Percentiles rank a stretch among this genome's conserved stretches.
Conservation (phyloP, 2,797 vertebrate genomes). For the Hyperoplus immaculatus region DNA sequence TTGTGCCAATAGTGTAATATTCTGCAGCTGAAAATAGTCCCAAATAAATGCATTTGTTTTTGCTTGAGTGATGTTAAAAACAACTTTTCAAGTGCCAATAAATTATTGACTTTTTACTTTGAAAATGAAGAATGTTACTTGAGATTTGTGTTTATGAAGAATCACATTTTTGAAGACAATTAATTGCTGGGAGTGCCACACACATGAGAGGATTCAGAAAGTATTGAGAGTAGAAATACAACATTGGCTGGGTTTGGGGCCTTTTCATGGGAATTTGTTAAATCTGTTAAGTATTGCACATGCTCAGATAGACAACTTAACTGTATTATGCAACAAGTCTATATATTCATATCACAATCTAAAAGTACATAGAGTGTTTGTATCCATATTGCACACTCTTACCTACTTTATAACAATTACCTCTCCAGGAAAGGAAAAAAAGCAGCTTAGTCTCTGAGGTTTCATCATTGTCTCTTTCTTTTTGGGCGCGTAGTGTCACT, state of each 20-base stretch:
- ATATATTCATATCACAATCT: background rate
- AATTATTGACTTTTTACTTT: background rate
- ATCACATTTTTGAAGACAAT: background rate
- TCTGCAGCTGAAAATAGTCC: background rate
- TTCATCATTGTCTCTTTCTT: background rate
- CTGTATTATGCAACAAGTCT: background rate
- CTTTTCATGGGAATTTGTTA: background rate
- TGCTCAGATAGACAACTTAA: background rate
- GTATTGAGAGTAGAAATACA: background rate
- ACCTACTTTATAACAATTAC: background rate
- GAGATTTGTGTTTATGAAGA: background rate
- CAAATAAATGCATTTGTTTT: background rate
- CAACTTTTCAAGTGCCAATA: background rate
- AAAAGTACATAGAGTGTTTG: background rate
- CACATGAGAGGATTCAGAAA: background rate
- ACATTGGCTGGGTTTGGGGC: background rate
- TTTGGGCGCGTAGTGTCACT: slow-evolving; percentile 82
- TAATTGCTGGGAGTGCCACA: background rate
- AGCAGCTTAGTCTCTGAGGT: background rate
- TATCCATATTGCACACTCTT: background rate
- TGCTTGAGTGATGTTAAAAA: background rate
- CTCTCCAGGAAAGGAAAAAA: slow-evolving; percentile 77
- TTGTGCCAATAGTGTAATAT: background rate
- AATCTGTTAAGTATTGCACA: background rate
- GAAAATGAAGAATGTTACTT: background rate